Base-by-base conservation (phyloP, 2,797 vertebrate species). In the Eulemur mongoz region DNA sequence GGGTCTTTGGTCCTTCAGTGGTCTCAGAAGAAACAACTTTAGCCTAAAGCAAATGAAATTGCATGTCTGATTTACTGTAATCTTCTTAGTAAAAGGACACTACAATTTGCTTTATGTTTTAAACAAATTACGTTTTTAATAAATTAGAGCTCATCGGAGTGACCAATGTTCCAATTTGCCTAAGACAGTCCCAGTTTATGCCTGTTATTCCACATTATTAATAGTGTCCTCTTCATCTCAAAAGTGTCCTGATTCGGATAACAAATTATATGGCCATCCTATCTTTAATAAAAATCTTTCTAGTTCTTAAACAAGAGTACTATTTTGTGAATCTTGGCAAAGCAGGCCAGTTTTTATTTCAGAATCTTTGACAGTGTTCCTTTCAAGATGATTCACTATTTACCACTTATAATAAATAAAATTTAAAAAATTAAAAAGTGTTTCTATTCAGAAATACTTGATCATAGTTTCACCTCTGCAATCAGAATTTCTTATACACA, bases 301-400 rank as follows among this genome's bases (percentile, higher is more conserved):
- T 91, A 81, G 48, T 90, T 96, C 27, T 78, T 94, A 81, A 96
- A 76, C 23, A 52, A 78, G 65, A 92, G 40, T 87, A 38, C 40
- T 80, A 32, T 67, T 96, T 93, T 84, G 59, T 93, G 88, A 80
- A 81, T 61, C 38, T 92, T 82, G 78, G 88, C 85, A 95, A 80
- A 90, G 32, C 13, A 81, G 72, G 38, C 25, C 78, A 91, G 65
- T 91, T 63, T 65, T 93, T 85, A 75, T 83, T 85, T 78, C 13
- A 89, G 80, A 38, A 90, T 73, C 45, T 87, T 94, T 96, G 76
- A 96, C 70, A 91, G 54, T 81, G 32, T 95, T 96, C 48, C 35
- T 91, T 87, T 92, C 25, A 86, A 70, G 91, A 91, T 79, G 61
- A 97, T 48, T 90, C 48, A 92, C 11, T 94, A 30, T 50, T 79